These are phyloP conservation scores for Grammomys surdaster DNA, from an alignment of 2,113 vertebrate species.

Conservation along the genomic window DNA sequence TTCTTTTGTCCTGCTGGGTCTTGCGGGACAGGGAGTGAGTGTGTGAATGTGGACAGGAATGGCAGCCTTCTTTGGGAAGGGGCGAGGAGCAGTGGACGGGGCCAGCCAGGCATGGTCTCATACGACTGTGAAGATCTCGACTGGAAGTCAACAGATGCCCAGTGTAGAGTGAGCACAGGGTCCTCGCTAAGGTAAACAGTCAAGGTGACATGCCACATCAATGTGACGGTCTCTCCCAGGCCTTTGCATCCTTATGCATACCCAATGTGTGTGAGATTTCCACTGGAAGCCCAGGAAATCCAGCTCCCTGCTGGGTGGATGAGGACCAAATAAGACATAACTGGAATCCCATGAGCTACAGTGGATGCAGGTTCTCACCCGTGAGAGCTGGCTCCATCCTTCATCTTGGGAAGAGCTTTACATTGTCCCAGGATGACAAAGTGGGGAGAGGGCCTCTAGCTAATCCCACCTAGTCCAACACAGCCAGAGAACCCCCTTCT, in stretches of 20 bases:
- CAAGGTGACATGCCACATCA: no score
- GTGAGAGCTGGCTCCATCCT: neutral
- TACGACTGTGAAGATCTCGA: neutral
- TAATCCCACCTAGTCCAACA: neutral
- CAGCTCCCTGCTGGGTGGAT: fast-evolving
- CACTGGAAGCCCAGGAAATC: neutral
- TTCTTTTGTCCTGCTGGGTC: neutral
- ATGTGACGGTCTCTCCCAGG: fast-evolving
- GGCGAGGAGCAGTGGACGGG: no score
- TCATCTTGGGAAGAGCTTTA: neutral
- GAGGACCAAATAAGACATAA: neutral
- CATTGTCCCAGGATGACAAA: neutral
- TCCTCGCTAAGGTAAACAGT: neutral
- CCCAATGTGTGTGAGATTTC: fast-evolving
- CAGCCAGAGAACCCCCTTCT: neutral
- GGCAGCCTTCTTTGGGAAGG: no score
- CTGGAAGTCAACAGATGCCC: neutral
- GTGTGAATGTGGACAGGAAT: fast-evolving
- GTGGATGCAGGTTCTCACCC: neutral
- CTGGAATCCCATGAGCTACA: neutral
- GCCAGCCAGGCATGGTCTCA: fast-evolving
- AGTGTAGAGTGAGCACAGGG: no score
- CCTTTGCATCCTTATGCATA: fast-evolving
- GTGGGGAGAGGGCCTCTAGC: neutral
- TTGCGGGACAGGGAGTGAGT: fast-evolving